A percentile compares a stretch with the other conserved stretches of the same genome.
phyloP scores from a whole-genome alignment of 37 sponge, comb jelly and placozoan genomes.

The Agelas oroides region DNA sequence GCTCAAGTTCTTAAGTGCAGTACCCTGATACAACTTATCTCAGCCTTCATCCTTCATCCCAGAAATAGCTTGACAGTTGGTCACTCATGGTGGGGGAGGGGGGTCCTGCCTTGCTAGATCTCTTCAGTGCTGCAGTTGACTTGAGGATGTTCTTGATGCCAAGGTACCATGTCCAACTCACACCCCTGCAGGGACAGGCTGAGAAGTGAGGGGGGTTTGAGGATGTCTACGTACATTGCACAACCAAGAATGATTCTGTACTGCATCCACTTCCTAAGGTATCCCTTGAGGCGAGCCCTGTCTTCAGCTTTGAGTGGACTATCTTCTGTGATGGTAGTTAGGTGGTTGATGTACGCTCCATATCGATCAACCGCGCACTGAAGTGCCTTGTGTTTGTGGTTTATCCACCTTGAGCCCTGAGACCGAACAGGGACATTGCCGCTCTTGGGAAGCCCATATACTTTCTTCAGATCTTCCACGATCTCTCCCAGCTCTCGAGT shows the following conservation, averaged over 20 bases:
- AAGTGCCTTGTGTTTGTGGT: slow-evolving; percentile 45
- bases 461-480: slow-evolving; percentile 58
- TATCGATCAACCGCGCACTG: slow-evolving; percentile 53
- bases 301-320: slow-evolving; percentile 11
- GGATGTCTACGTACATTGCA: slow-evolving; percentile 58
- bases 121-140: slow-evolving; percentile 30
- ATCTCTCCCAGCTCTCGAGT: slow-evolving; percentile 39
- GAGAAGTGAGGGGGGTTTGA: slow-evolving; percentile 62
- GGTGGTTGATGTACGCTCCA: slow-evolving; percentile 50
- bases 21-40: slow-evolving; percentile 43
- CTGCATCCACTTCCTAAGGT: slow-evolving; percentile 56
- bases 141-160: slow-evolving; percentile 65
- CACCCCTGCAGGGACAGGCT: slow-evolving; percentile 59
- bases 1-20: slow-evolving; percentile 15
- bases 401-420: slow-evolving; percentile 51
- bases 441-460: slow-evolving; percentile 45
- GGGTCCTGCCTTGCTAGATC: slow-evolving; percentile 25
- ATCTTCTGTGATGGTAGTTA: slow-evolving; percentile 33
- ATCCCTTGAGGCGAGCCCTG: slow-evolving; percentile 38
- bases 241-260: slow-evolving; percentile 44
- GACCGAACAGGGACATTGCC: slow-evolving; percentile 54
- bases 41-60: slow-evolving; percentile 25
- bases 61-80: slow-evolving; percentile 53
- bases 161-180: slow-evolving; percentile 33
- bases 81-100: too few relatives aligned